phyloP scores from a whole-genome alignment of 2,113 vertebrate species.

The Bambusicola thoracicus region DNA sequence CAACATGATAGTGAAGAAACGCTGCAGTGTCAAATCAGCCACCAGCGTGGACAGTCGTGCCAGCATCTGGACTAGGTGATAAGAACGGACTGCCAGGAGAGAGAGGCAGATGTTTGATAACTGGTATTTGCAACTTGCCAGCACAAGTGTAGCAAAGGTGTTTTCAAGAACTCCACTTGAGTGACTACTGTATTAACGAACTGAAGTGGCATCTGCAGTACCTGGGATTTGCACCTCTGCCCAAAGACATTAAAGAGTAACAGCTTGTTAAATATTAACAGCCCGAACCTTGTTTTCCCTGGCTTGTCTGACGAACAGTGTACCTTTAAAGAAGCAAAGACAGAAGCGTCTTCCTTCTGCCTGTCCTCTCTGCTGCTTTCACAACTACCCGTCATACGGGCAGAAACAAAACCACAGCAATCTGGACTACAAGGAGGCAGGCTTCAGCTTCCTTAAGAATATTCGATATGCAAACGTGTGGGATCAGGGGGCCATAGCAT shows the following conservation, averaged over 20 bases:
- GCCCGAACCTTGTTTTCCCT: background rate
- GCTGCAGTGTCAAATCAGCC: slow-evolving; percentile 88
- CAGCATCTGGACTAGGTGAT: slow-evolving; percentile 88
- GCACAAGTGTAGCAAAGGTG: slow-evolving; percentile 70
- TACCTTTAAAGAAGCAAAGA: slow-evolving; percentile 51
- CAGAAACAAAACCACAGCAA: slow-evolving; percentile 14
- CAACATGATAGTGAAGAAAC: slow-evolving; percentile 95
- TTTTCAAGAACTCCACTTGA: slow-evolving; percentile 33
- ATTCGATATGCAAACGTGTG: background rate
- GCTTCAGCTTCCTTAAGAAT: slow-evolving; percentile 3
- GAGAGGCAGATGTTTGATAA: background rate
- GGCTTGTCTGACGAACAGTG: slow-evolving; percentile 17
- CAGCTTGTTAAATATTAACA: background rate
- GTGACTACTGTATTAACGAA: slow-evolving; percentile 48
- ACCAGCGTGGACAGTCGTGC: slow-evolving; percentile 81
- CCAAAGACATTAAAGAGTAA: slow-evolving; percentile 37
- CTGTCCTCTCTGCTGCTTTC: slow-evolving; percentile 29
- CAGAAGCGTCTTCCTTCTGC: background rate
- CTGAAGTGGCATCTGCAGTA: slow-evolving; percentile 10
- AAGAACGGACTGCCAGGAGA: background rate
- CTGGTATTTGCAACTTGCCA: slow-evolving; percentile 53
- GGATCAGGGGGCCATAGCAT: background rate
- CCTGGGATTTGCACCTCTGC: slow-evolving; percentile 45
- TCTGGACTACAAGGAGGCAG: background rate
- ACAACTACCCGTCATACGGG: background rate